A percentile compares a stretch with the other conserved stretches of the same genome.
Evolutionary conservation across 2,888 invertebrate species (phyloP).

Genomic region (Tenthredo distinguenda): DNA sequence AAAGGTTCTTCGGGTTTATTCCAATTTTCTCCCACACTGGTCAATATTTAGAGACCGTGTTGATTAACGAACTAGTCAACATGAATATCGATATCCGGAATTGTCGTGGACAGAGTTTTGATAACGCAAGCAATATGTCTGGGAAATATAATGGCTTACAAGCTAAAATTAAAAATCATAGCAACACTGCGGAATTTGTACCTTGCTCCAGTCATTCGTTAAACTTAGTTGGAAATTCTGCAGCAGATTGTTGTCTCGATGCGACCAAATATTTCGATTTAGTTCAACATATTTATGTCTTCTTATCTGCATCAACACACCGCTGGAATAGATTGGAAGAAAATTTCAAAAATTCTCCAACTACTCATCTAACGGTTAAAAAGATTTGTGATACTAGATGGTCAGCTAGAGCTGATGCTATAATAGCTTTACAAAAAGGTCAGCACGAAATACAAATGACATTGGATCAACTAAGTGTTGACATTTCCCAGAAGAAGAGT

Average conservation of each 20-base stretch:
- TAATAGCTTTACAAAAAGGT: constrained; percentile 15
- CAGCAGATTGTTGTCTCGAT: constrained; percentile 58
- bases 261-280: constrained; percentile 56
- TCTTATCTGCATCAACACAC: too few relatives aligned
- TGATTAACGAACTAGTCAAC: constrained; percentile 1
- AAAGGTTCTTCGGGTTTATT: constrained; percentile 38
- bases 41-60: constrained; percentile 3
- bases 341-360: background rate
- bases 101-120: constrained; percentile 43
- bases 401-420: constrained; percentile 53
- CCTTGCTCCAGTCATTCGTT: constrained; percentile 58
- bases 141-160: constrained; percentile 45
- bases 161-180: constrained; percentile 39
- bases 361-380: constrained; percentile 21
- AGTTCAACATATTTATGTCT: too few relatives aligned
- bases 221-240: constrained; percentile 56
- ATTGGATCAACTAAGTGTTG: too few relatives aligned
- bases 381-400: constrained; percentile 40
- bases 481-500: too few relatives aligned
- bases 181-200: constrained; percentile 52
- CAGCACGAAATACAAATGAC: too few relatives aligned
- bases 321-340: constrained; percentile 47
- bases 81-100: background rate
- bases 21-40: constrained; percentile 13
- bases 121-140: constrained; percentile 58